phyloP scores from a whole-genome alignment of 35 echinoderm and acorn worm species.

The Ophioderma brevispina region DNA sequence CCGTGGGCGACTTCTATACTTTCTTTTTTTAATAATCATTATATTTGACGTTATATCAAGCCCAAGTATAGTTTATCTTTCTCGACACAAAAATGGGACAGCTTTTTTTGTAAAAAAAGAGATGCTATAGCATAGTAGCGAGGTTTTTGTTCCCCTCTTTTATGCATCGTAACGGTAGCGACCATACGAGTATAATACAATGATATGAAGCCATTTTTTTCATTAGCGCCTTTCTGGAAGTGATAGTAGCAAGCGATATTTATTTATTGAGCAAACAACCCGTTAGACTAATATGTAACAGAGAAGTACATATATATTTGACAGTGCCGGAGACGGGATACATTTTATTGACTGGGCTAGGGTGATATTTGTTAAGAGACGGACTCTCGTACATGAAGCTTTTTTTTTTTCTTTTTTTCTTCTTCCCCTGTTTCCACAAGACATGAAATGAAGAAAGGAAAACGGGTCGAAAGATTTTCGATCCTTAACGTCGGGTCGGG shows the following conservation, averaged over 20 bases:
- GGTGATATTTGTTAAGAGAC: background rate
- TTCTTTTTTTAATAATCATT: background rate
- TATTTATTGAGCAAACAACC: constrained; percentile 11
- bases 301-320: background rate
- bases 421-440: background rate
- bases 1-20: background rate
- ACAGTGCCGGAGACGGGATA: background rate
- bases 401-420: background rate
- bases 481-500: background rate
- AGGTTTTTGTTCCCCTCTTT: background rate
- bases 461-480: background rate
- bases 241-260: background rate
- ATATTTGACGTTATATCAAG: constrained; percentile 2
- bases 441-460: background rate
- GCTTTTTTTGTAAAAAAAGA: background rate
- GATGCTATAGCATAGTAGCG: background rate
- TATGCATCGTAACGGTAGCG: background rate
- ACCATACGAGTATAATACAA: background rate
- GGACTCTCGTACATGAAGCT: too few relatives aligned
- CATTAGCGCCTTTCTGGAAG: background rate
- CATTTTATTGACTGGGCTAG: background rate
- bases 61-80: constrained; percentile 1
- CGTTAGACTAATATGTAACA: background rate
- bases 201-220: background rate
- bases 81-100: background rate